These are phyloP conservation scores for Sarcophaga caerulescens DNA, from an alignment of 2,888 invertebrate genomes.

Conservation along the genomic window DNA sequence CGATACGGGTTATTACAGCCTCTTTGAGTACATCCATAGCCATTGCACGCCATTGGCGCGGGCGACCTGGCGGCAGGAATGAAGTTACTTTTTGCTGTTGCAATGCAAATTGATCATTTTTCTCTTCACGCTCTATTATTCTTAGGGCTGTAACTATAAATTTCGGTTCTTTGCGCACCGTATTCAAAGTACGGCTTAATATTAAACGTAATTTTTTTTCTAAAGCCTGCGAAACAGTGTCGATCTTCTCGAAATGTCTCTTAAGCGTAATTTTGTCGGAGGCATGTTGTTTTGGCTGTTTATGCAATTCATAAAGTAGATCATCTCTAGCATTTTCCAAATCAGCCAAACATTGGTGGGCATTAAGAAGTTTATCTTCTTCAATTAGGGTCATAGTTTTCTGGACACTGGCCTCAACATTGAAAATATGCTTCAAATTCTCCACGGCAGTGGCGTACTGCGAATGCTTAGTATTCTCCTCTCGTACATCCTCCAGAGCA, in stretches of 20 bases:
- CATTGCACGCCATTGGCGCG: slow-evolving; percentile 94
- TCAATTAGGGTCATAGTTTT: slow-evolving; percentile 96
- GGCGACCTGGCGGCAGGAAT: slow-evolving; percentile 96
- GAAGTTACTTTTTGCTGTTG: slow-evolving; percentile 85
- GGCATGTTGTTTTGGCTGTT: slow-evolving; percentile 93
- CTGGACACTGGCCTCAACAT: slow-evolving; percentile 97
- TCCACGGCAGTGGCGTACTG: slow-evolving; percentile 99
- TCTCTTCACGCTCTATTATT: slow-evolving; percentile 98
- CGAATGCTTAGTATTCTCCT: slow-evolving; percentile 96
- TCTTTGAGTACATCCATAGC: slow-evolving; percentile 91
- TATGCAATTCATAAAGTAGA: slow-evolving; percentile 95
- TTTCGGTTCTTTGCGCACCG: slow-evolving; percentile 96
- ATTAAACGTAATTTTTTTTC: slow-evolving; percentile 96
- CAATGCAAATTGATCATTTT: slow-evolving; percentile 93
- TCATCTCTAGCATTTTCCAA: slow-evolving; percentile 98
- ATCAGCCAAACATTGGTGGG: slow-evolving; percentile 96
- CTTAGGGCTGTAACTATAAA: slow-evolving; percentile 97
- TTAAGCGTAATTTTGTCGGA: slow-evolving; percentile 94
- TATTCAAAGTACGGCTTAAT: slow-evolving; percentile 93
- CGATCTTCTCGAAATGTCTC: slow-evolving; percentile 97
- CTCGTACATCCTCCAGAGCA: slow-evolving; percentile 91
- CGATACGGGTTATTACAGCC: slow-evolving; percentile 91
- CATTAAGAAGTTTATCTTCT: slow-evolving; percentile 96
- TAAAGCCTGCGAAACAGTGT: slow-evolving; percentile 91
- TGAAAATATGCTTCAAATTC: slow-evolving; percentile 98